Evolutionary conservation across 1,140 invertebrate species (phyloP).

Genomic region (Cheumatopsyche charites): DNA sequence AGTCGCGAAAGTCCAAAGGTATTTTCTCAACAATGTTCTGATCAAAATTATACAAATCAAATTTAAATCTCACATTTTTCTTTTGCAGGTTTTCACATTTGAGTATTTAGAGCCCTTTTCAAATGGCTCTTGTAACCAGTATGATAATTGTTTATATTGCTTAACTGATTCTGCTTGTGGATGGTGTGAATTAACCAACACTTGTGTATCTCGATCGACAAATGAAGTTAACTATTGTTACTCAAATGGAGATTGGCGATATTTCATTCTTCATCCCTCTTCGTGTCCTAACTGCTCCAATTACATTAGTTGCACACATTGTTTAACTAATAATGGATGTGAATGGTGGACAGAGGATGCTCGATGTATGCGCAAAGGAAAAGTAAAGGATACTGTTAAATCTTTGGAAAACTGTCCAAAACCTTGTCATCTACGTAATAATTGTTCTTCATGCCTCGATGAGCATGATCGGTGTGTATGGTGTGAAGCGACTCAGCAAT

Average conservation of each 20-base stretch:
- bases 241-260: conserved; percentile 70
- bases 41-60: conserved; percentile 2
- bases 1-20: conserved; percentile 75
- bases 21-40: conserved; percentile 11
- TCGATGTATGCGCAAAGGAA: conserved; percentile 80
- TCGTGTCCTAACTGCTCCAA: conserved; percentile 87
- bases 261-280: conserved; percentile 78
- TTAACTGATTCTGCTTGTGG: conserved; percentile 87
- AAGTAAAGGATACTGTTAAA: conserved; percentile 70
- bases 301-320: conserved; percentile 83
- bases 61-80: conserved; percentile 13
- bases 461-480: conserved; percentile 89
- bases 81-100: conserved; percentile 75
- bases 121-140: conserved; percentile 77
- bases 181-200: conserved; percentile 80
- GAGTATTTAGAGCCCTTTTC: conserved; percentile 88
- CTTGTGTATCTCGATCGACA: conserved; percentile 66
- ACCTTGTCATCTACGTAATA: conserved; percentile 74
- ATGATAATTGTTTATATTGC: conserved; percentile 86
- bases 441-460: conserved; percentile 83
- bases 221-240: conserved; percentile 70
- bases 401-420: conserved; percentile 71
- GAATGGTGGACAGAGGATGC: conserved; percentile 90
- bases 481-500: conserved; percentile 90
- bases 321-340: conserved; percentile 74